Evolutionary conservation across 2,113 vertebrate species (phyloP), one percentile per base, ranked within the genome.

Genomic region (Asarcornis scutulata): DNA sequence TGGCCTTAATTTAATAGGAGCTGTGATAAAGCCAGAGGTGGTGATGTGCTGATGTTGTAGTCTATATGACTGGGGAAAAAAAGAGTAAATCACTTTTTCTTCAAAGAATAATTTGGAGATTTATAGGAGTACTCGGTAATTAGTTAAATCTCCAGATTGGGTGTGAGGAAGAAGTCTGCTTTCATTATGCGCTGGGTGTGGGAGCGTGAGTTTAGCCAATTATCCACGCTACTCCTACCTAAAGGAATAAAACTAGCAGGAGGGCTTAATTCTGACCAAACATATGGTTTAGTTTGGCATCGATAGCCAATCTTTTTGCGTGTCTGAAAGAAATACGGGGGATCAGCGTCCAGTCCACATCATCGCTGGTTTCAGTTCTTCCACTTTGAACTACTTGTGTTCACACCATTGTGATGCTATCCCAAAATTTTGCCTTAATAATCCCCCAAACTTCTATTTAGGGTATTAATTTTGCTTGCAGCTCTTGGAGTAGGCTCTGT

Each of bases 1-100:
- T 95, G 88, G 78, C 88, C 91, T 48, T 78, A 84, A 78, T 88
- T 92, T 91, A 74, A 75, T 94, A 48, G 32, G 46, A 92, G 32
- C 56, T 91, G 5, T 59, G 59, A 69, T 92, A 88, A 92, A 95
- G 26, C 42, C 38, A 50, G 52, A 81, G 69, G 73, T 94, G 40
- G 86, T 78, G 36, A 68, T 88, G 15, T 79, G 80, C 60, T 80
- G 31, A 67, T 79, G 89, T 83, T 71, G 63, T 79, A 15, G 53
- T 84, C 78, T 82, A 1, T 67, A 36, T 17, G n/a, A 40, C 32
- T 88, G 63, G 10, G 10, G 40, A 5, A 40, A 40, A 40, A 40
- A 40, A 10, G 73, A 80, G 63, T 89, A 73, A 6, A 17, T 8
- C 4, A 42, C 52, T 40, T 86, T 82, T 91, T 66, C 59, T 77